Base-by-base conservation (phyloP, 1,140 invertebrate genomes). In the Rhopalosiphum maidis region DNA sequence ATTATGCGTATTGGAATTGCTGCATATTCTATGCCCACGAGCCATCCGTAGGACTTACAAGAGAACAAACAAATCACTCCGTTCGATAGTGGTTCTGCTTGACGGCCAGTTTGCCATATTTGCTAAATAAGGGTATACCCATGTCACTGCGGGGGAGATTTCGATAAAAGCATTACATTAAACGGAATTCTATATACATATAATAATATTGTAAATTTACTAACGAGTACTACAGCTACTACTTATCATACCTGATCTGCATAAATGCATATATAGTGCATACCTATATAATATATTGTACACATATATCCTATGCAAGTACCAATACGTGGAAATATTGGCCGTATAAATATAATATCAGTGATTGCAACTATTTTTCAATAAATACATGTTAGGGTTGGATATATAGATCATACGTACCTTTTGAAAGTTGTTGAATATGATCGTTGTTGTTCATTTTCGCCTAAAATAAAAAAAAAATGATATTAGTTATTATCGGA, bases 381-480 rank as follows among this genome's bases (percentile, higher is more conserved):
- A 83, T 41, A 21, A 37, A 37, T 83, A 83, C 7, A 37, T 82
- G 37, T 22, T 82, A 1, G 0, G 18, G 22, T n/a, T 68, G 30
- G n/a, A 7, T 37, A 41, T 25, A 21, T 51, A 51, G 21, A 85
- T 25, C 3, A 9, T 37, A 91, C 90, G 30, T 92, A 92, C 91
- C 91, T 92, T 92, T 92, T 46, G 87, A 88, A 46, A 87, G 51
- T 94, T 96, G 96, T 94, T 96, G 94, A 82, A 95, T 94, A 85
- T 94, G 94, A 68, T 94, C 91, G 60, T 93, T 93, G 68, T 94
- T 94, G 88, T 96, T 96, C 96, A 96, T 96, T 95, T 96, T 96
- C 85, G 96, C 96, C 96, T 96, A 95, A 93, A 96, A 96, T 95
- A 95, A 94, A 95, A 95, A 95, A 30, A 30, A 82, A 83, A 83